These are phyloP conservation scores for Spodoptera frugiperda DNA, from an alignment of 1,140 invertebrate genomes.

Conservation along the genomic window DNA sequence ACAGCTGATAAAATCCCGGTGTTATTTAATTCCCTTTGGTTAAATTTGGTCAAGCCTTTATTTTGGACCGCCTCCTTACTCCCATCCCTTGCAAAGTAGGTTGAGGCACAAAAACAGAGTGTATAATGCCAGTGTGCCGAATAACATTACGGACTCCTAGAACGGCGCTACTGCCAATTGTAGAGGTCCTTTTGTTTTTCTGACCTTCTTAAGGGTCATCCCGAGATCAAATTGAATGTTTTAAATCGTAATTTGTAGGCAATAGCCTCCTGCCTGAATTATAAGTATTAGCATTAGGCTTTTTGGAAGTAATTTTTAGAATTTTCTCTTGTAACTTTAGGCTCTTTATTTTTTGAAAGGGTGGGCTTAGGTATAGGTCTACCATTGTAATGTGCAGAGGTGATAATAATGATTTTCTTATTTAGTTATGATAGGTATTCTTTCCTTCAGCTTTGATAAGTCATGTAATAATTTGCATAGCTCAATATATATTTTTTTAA, in stretches of 20 bases:
- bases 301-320: background rate
- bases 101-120: conserved; percentile 31
- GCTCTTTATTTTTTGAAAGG: no score
- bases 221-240: conserved; percentile 28
- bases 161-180: conserved; percentile 20
- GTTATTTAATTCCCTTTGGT: background rate
- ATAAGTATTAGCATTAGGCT: conserved; percentile 5
- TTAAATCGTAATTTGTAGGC: conserved; percentile 30
- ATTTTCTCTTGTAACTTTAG: no score
- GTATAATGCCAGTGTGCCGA: conserved; percentile 36
- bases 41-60: background rate
- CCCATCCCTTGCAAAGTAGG: conserved; percentile 36
- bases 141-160: conserved; percentile 30
- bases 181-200: conserved; percentile 23
- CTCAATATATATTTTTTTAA: no score
- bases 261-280: conserved; percentile 6
- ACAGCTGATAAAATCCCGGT: no score
- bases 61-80: background rate
- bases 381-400: no score
- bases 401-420: no score
- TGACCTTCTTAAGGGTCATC: conserved; percentile 26
- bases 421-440: no score
- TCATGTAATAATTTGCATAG: no score
- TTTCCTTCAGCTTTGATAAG: no score
- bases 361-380: no score